Percentiles rank a stretch among this genome's conserved stretches.
Evolutionary conservation across 2,797 vertebrate genomes (phyloP).

Genomic region (Menidia menidia): DNA sequence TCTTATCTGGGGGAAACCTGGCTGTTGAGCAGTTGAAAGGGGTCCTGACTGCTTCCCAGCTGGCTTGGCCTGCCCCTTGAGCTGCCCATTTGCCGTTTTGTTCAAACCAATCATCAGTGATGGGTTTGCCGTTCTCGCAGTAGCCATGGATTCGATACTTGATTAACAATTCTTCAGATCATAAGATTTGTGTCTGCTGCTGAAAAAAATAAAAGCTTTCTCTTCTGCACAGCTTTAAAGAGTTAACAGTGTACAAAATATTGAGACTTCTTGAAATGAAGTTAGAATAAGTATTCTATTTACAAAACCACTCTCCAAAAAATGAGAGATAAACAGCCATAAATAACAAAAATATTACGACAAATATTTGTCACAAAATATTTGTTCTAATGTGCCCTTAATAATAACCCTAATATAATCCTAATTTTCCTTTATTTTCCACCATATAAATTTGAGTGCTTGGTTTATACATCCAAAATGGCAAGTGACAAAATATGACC

Average conservation of each 20-base stretch:
- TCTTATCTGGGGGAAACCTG: conserved; percentile 56
- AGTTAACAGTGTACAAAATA: conserved; percentile 53
- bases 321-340: conserved; percentile 75
- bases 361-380: conserved; percentile 48
- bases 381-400: conserved; percentile 17
- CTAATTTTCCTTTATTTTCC: conserved; percentile 14
- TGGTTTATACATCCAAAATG: conserved; percentile 44
- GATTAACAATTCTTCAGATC: conserved; percentile 26
- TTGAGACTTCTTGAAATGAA: conserved; percentile 79
- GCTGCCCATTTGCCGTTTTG: conserved; percentile 77
- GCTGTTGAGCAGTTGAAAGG: conserved; percentile 49
- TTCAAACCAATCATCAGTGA: conserved; percentile 73
- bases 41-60: conserved; percentile 52
- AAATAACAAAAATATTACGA: conserved; percentile 75
- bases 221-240: conserved; percentile 29
- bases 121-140: conserved; percentile 79
- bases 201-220: conserved; percentile 43
- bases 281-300: conserved; percentile 71
- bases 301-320: conserved; percentile 83
- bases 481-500: conserved; percentile 36
- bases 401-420: conserved; percentile 4
- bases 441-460: conserved; percentile 25
- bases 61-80: conserved; percentile 69
- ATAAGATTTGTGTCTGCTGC: conserved; percentile 16
- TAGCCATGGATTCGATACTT: conserved; percentile 72